Evolutionary conservation across 2,797 vertebrate species (phyloP).

Genomic region (Kryptopterus vitreolus): DNA sequence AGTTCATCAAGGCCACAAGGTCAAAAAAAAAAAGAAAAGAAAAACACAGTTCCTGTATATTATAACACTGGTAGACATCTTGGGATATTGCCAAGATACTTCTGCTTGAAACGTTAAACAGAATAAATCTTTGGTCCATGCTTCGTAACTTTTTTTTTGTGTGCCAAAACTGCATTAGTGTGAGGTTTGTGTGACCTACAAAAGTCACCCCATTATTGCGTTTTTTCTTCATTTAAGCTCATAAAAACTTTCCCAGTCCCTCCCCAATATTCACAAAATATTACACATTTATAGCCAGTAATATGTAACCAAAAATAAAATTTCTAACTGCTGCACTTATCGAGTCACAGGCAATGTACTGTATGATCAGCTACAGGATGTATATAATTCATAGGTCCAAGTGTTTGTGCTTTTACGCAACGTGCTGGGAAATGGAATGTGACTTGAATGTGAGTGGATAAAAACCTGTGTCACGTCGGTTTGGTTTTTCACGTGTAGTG

Average conservation of each 20-base stretch:
- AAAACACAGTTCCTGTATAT: slow-evolving; percentile 14
- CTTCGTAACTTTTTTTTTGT: slow-evolving; percentile 26
- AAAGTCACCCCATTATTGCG: slow-evolving; percentile 50
- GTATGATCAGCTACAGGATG: slow-evolving; percentile 61
- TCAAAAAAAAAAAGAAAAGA: neutral
- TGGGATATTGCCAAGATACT: neutral
- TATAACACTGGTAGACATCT: slow-evolving; percentile 29
- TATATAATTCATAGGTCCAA: slow-evolving; percentile 57
- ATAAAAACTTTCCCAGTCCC: slow-evolving; percentile 45
- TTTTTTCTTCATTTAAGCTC: slow-evolving; percentile 58
- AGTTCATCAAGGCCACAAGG: neutral
- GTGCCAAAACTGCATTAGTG: slow-evolving; percentile 51
- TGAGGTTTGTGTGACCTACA: slow-evolving; percentile 44
- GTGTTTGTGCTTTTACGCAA: slow-evolving; percentile 70
- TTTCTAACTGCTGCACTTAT: slow-evolving; percentile 67
- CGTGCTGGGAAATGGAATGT: slow-evolving; percentile 36
- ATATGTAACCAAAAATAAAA: slow-evolving; percentile 73
- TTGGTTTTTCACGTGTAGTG: slow-evolving; percentile 63
- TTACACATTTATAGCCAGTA: slow-evolving; percentile 61
- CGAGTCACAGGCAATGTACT: slow-evolving; percentile 57
- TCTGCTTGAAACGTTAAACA: slow-evolving; percentile 17
- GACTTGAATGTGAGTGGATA: slow-evolving; percentile 34
- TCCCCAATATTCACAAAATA: slow-evolving; percentile 53
- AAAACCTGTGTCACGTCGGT: neutral
- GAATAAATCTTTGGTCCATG: slow-evolving; percentile 28